Evolutionary conservation across 23 tunicate species (phyloP), one percentile per base, ranked within the genome.

Genomic region (Botrylloides violaceus): DNA sequence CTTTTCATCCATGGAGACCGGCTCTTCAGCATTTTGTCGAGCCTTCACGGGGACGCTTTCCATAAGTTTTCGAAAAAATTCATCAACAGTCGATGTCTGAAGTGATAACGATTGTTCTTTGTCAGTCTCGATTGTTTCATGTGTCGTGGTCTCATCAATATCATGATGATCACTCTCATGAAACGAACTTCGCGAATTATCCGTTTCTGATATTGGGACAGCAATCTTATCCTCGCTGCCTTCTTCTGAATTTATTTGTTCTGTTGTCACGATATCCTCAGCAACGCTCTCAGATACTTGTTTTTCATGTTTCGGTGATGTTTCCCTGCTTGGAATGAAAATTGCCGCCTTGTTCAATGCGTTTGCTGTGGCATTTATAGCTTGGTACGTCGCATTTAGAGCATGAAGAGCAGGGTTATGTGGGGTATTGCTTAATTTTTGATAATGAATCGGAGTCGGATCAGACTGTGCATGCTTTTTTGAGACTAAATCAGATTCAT

Each of bases 61-160:
- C 97, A 90, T 90, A 62, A 90, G 75, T 65, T 84, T 75, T 47
- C 89, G 78, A 63, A 90, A 90, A 76, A 90, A 90, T 70, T 90
- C 97, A 57, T 90, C 97, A 28, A 90, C 97, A 7, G 96, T 61
- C 18, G 86, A 87, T 7, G 75, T 31, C 18, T 58, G 57, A 2
- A 12, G 18, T 2, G 66, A 23, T 3, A 27, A 3, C 7, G 32
- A 5, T 18, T 56, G 59, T 2, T 32, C 37, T 32, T 71, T 58
- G 34, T 59, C 50, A 12, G 26, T 29, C 21, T 64, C 49, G 9
- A 63, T 65, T 56, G 63, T 72, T 33, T 6, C 35, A 7, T 3
- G 3, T 63, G 33, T 28, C 20, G 32, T 4, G 32, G 32, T 34
- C 18, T 31, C 35, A 4, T 63, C 35, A 12, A 3, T 9, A 7